phyloP scores from a whole-genome alignment of 1,140 invertebrate genomes.

The Venturia canescens region DNA sequence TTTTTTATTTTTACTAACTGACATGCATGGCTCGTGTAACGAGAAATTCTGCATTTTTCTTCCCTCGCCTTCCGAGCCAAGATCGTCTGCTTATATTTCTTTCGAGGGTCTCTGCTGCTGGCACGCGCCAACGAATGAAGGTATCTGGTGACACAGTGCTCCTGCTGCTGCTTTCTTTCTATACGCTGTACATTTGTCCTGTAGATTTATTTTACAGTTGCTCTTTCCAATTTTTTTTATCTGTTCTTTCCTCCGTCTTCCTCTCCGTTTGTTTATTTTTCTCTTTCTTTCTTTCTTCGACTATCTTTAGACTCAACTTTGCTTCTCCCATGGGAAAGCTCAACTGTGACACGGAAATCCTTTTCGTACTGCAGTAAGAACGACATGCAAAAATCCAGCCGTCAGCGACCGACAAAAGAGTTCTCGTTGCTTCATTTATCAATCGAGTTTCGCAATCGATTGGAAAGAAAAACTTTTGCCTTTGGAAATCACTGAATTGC shows the following conservation, averaged over 20 bases:
- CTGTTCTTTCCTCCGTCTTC: background rate
- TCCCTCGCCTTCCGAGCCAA: background rate
- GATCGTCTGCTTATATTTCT: slow-evolving; percentile 32
- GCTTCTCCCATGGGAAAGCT: slow-evolving; percentile 18
- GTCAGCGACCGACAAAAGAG: slow-evolving; percentile 18
- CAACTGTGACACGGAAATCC: slow-evolving; percentile 36
- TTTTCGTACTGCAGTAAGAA: slow-evolving; percentile 26
- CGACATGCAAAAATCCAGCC: slow-evolving; percentile 6
- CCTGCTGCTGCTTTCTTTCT: background rate
- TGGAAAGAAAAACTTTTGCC: too few species aligned
- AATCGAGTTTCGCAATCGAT: background rate
- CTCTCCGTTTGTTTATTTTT: background rate
- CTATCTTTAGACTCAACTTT: too few species aligned
- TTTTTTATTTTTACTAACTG: slow-evolving; percentile 36
- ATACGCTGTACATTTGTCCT: background rate
- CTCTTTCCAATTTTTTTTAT: too few species aligned
- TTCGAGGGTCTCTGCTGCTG: slow-evolving; percentile 1
- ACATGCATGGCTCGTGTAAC: slow-evolving; percentile 12
- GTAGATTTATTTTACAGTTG: background rate
- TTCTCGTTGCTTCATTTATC: background rate
- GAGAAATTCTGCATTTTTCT: slow-evolving; percentile 14
- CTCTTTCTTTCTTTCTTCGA: too few species aligned
- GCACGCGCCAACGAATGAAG: background rate
- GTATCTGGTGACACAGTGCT: slow-evolving; percentile 6
- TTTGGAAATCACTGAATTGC: too few species aligned